Evolutionary conservation across 2,797 vertebrate genomes (phyloP), one percentile per base, ranked within the genome.

Genomic region (Alectoris magna): DNA sequence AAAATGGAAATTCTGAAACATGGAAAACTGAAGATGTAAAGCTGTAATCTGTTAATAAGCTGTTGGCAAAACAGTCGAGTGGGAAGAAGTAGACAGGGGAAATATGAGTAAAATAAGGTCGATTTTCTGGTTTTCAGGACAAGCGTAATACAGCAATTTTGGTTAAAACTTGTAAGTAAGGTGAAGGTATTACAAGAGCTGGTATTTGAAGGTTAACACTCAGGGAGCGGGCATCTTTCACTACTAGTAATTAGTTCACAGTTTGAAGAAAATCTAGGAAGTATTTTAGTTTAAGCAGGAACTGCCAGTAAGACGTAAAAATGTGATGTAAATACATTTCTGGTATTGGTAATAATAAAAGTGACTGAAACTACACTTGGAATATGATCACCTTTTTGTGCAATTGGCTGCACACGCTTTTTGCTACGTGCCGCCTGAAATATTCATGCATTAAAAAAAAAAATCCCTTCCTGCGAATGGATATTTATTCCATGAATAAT

Each of bases 401-500:
- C 31, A 49, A 64, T 64, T 2, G 8, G 10, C 73, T 69, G 53
- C 76, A 39, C 24, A 5, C 26, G 1, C 7, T 22, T 58, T 58
- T n/a, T 18, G 44, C 53, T 38, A 6, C 2, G 2, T 2, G 1
- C 67, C 26, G 71, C 75, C 53, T 69, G 66, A 69, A 87, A 80
- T 69, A 84, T 19, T 71, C 10, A 39, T 19, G 49, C 3, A 4
- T 31, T 39, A 17, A 41, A 4, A 11, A 43, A 4, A 11, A 43
- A 46, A 64, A 58, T 2, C 15, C 38, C 56, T 90, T 76, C 88
- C 90, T 91, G 66, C 66, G 39, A 85, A 83, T 80, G 74, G 87
- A 71, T 95, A 84, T 88, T 84, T 88, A 85, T 94, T 44, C 91
- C 75, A 34, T 75, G 88, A 83, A 93, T 93, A 95, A 95, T 90